phyloP scores from a whole-genome alignment of 2,113 vertebrate species.

The Hyaena hyaena region DNA sequence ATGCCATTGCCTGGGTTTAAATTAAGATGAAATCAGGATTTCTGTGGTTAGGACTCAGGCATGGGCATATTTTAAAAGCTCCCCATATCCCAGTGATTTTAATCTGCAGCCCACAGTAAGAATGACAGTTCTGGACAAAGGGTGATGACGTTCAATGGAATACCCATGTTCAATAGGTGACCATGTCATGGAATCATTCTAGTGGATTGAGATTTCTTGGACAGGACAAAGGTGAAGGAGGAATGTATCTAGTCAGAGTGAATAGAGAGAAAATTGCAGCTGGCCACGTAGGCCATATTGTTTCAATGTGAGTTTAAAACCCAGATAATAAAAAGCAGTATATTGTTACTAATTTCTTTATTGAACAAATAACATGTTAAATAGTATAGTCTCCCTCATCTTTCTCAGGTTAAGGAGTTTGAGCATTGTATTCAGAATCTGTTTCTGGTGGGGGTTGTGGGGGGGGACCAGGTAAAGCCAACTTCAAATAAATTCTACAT shows the following conservation, averaged over 20 bases:
- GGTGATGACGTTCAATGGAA: not conserved
- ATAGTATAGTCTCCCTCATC: not conserved
- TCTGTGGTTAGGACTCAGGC: not conserved
- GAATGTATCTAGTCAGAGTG: not conserved
- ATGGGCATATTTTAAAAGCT: not conserved
- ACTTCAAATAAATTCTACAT: not conserved
- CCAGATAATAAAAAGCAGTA: not conserved
- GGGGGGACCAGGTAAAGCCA: rapidly evolving
- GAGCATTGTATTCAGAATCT: not conserved
- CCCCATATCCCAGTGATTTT: not conserved
- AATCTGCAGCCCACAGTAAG: not conserved
- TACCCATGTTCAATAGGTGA: not conserved
- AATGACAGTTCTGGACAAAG: not conserved
- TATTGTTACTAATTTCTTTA: not conserved
- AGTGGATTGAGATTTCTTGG: not conserved
- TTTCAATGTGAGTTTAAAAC: not conserved
- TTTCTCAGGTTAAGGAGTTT: not conserved
- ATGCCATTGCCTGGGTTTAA: not conserved
- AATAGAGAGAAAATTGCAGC: not conserved
- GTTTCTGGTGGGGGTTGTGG: not conserved
- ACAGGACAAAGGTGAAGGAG: not conserved
- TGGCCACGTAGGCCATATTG: not conserved
- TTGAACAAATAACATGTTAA: not conserved
- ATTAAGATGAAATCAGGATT: conserved; percentile 26
- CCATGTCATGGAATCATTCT: not conserved